Percentiles rank a stretch among this genome's conserved stretches.
Evolutionary conservation across 1,140 invertebrate species (phyloP).

Genomic region (Listronotus bonariensis): DNA sequence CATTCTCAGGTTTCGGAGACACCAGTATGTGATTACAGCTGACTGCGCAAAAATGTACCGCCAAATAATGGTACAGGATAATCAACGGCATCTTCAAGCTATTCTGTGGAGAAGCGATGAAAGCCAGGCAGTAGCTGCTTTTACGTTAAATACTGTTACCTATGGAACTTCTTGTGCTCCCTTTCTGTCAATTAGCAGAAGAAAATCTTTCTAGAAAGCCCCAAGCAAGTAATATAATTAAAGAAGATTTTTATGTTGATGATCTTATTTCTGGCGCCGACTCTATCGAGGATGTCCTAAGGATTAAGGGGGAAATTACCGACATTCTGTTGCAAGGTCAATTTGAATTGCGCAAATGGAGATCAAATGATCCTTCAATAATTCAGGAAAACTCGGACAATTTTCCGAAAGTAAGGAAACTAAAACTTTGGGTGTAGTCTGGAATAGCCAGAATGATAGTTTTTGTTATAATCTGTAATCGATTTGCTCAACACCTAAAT

Average conservation of each 20-base stretch:
- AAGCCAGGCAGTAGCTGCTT: slow-evolving; percentile 33
- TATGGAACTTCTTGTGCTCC: too few relatives aligned
- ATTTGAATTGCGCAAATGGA: slow-evolving; percentile 56
- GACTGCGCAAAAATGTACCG: slow-evolving; percentile 57
- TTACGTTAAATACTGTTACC: too few relatives aligned
- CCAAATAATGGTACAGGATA: slow-evolving; percentile 48
- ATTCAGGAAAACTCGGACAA: too few relatives aligned
- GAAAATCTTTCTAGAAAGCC: too few relatives aligned
- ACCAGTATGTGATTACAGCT: slow-evolving; percentile 51
- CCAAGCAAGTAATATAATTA: too few relatives aligned
- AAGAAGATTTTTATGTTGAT: slow-evolving; percentile 59
- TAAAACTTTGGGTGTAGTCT: slow-evolving; percentile 32
- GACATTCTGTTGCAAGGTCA: slow-evolving; percentile 15
- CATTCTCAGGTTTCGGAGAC: slow-evolving; percentile 55
- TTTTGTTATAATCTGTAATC: too few relatives aligned
- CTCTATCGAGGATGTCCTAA: slow-evolving; percentile 46
- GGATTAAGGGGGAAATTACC: slow-evolving; percentile 19
- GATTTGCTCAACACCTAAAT: too few relatives aligned
- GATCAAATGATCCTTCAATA: too few relatives aligned
- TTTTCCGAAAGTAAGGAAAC: slow-evolving; percentile 1
- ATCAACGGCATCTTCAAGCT: slow-evolving; percentile 48
- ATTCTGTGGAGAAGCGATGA: slow-evolving; percentile 52
- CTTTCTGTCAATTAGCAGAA: too few relatives aligned
- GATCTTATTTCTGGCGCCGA: slow-evolving; percentile 54
- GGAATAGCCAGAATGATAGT: slow-evolving; percentile 32